These are phyloP conservation scores for Hyperoplus immaculatus DNA, from an alignment of 2,797 vertebrate genomes.

Conservation along the genomic window DNA sequence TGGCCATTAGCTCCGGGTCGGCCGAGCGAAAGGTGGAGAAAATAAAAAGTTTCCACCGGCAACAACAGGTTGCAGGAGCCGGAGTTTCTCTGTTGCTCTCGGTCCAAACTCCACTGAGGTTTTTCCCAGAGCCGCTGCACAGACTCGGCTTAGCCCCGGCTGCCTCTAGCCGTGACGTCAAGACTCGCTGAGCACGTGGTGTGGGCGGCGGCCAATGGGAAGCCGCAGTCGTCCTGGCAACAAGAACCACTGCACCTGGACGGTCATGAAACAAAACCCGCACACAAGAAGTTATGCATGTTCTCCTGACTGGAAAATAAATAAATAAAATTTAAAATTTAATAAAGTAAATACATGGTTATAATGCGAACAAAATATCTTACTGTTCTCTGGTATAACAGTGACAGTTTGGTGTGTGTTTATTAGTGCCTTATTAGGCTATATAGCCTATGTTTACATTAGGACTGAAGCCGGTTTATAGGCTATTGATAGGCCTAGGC, in stretches of 20 bases:
- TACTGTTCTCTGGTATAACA: neutral
- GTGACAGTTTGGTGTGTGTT: neutral
- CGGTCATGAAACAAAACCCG: conserved; percentile 2
- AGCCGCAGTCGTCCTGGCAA: conserved; percentile 77
- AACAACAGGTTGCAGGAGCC: conserved; percentile 53
- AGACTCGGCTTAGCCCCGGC: conserved; percentile 64
- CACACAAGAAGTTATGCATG: neutral
- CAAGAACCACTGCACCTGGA: conserved; percentile 61
- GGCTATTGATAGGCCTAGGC: too few relatives aligned
- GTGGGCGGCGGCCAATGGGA: conserved; percentile 70
- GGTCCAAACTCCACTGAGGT: conserved; percentile 72
- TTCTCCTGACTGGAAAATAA: too few relatives aligned
- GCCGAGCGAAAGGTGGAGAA: neutral
- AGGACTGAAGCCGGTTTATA: too few relatives aligned
- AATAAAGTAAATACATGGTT: neutral
- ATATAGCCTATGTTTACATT: too few relatives aligned
- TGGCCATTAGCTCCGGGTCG: conserved; percentile 73
- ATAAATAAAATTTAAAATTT: too few relatives aligned
- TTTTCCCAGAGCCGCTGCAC: conserved; percentile 43
- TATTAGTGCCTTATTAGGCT: too few relatives aligned
- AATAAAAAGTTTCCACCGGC: conserved; percentile 27
- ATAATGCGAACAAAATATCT: too few relatives aligned
- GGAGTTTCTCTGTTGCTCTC: conserved; percentile 54
- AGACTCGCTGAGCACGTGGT: conserved; percentile 69
- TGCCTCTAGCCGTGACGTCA: conserved; percentile 77